Base-by-base conservation (phyloP, 2,797 vertebrate genomes). In the Paedocypris micromegethes region DNA sequence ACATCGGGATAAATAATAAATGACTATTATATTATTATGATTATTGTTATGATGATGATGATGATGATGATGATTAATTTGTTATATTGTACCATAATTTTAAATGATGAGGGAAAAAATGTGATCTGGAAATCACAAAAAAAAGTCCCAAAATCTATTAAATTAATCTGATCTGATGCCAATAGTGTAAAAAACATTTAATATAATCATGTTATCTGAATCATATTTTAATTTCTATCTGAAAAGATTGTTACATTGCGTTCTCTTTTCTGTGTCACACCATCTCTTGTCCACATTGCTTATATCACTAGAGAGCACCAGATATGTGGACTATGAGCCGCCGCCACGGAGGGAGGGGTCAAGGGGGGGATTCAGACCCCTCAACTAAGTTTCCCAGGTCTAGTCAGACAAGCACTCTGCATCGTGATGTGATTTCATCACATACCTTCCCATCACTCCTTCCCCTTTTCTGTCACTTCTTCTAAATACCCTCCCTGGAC, bases 321-420 rank as follows among this genome's bases (percentile, higher is more conserved):
- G 87, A 85, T 86, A 84, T 88, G 85, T 80, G 84, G 83, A 86
- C 85, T 79, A 87, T 88, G 87, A 85, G 86, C 84, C 88, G 80
- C 60, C 88, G 85, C 86, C 88, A 63, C n/a, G 84, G 84, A 85
- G 72, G 73, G 84, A 80, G 85, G 87, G 84, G 83, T 83, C 73
- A 82, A 78, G 67, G 79, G 81, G 84, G 82, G 80, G 78, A 79
- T 79, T 84, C 85, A 65, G 88, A 84, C 87, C 74, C 79, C 81
- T 83, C 85, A 83, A 84, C 88, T 88, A 86, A 90, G 86, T 88
- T 84, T 48, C 79, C 82, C 88, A 91, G 90, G 90, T 91, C 88
- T 83, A 90, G 85, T 74, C 65, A 75, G 73, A 72, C 87, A 87
- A 83, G 84, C 82, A 84, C 72, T 86, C 81, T 90, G 89, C 89